Percentiles rank a stretch among this genome's conserved stretches.
These are phyloP conservation scores for Eurois occulta DNA, from an alignment of 2,888 invertebrate species.

Conservation along the genomic window DNA sequence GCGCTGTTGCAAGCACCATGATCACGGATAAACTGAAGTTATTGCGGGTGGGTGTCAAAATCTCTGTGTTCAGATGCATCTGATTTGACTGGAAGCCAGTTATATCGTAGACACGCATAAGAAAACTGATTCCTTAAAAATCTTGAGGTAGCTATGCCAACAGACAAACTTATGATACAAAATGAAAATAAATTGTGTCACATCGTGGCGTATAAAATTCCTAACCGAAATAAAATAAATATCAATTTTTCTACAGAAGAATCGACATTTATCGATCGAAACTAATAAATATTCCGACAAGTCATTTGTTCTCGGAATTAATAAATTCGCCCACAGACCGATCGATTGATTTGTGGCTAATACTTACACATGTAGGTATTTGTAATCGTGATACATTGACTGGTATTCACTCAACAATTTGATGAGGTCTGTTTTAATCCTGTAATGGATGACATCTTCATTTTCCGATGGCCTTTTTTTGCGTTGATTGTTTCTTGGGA, in stretches of 20 bases:
- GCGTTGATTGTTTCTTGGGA: neutral
- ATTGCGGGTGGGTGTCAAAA: too few species aligned
- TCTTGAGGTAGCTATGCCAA: neutral
- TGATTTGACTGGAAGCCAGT: neutral
- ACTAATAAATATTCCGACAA: conserved; percentile 41
- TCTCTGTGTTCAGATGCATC: neutral
- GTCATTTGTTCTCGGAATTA: conserved; percentile 52
- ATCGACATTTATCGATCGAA: conserved; percentile 43
- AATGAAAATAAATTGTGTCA: neutral
- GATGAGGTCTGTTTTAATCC: conserved; percentile 27
- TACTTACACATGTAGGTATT: conserved; percentile 15
- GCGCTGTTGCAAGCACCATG: too few species aligned
- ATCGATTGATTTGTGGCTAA: conserved; percentile 36
- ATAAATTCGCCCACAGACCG: conserved; percentile 30
- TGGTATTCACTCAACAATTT: conserved; percentile 34
- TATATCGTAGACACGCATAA: too few species aligned
- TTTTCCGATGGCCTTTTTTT: conserved; percentile 9
- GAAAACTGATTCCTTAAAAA: neutral
- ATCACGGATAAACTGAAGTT: too few species aligned
- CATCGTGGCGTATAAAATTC: neutral
- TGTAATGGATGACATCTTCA: conserved; percentile 19
- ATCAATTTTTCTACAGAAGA: neutral
- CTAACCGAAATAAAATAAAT: conserved; percentile 18
- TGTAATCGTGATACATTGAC: conserved; percentile 20
- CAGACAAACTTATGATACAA: neutral